phyloP scores from a whole-genome alignment of 2,113 vertebrate species.

The Gopherus evgoodei region DNA sequence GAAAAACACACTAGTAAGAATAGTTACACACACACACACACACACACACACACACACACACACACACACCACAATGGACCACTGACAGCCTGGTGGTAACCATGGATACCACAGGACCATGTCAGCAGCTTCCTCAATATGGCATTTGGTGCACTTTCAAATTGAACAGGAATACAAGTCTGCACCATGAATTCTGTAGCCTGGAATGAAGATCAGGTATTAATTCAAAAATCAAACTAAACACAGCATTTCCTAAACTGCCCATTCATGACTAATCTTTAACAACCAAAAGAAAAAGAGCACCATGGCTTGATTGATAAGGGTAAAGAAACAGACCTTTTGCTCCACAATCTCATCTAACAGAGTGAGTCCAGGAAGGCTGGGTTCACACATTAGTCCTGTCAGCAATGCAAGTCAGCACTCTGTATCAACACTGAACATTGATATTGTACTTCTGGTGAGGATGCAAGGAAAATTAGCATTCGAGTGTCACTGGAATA shows the following conservation, averaged over 20 bases:
- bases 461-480: neutral
- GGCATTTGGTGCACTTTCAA: neutral
- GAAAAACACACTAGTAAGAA: neutral
- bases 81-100: neutral
- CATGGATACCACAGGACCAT: constrained; percentile 8
- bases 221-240: neutral
- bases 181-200: neutral
- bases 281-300: neutral
- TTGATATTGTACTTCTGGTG: neutral
- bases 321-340: neutral
- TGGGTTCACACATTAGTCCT: neutral
- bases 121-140: neutral
- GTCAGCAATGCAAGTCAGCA: neutral
- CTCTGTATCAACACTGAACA: neutral
- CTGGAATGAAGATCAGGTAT: neutral
- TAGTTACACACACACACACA: neutral
- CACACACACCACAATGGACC: neutral
- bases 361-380: neutral
- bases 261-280: neutral
- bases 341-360: neutral
- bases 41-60: neutral
- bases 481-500: neutral
- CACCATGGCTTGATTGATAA: neutral
- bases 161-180: neutral
- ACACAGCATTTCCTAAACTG: neutral